These are phyloP conservation scores for Montipora cactus DNA, from an alignment of 64 coral and sea anemone species.

Conservation along the genomic window DNA sequence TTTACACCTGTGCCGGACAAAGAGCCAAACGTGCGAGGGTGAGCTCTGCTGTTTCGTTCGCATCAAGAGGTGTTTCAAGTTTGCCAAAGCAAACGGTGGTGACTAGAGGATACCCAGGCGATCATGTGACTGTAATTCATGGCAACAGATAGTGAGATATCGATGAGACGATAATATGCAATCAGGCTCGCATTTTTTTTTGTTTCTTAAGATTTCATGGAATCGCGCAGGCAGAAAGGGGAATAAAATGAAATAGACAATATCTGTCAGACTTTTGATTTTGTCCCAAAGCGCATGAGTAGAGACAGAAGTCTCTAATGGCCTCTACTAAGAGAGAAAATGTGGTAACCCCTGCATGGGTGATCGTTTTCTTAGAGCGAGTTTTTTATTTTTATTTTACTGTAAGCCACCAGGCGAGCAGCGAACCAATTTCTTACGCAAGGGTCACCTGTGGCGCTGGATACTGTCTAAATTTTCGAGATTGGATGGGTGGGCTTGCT, in stretches of 20 bases:
- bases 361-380: too few species aligned
- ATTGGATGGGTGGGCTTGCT: too few species aligned
- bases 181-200: slow-evolving; percentile 21
- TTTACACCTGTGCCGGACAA: neutral
- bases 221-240: neutral
- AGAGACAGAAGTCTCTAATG: too few species aligned
- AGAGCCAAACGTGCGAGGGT: neutral
- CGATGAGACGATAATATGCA: neutral
- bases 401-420: too few species aligned
- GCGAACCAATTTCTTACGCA: too few species aligned
- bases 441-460: too few species aligned
- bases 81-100: neutral
- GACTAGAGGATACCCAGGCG: neutral
- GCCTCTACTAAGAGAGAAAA: too few species aligned
- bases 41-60: slow-evolving; percentile 22
- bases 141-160: slow-evolving; percentile 29
- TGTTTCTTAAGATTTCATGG: neutral
- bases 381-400: too few species aligned
- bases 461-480: too few species aligned
- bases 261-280: neutral
- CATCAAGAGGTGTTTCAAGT: neutral
- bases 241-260: neutral
- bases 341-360: too few species aligned
- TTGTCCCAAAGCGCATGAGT: too few species aligned
- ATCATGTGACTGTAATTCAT: slow-evolving; percentile 6